These are phyloP conservation scores for Erinaceus europaeus DNA, from an alignment of 2,113 vertebrate genomes.

Conservation along the genomic window DNA sequence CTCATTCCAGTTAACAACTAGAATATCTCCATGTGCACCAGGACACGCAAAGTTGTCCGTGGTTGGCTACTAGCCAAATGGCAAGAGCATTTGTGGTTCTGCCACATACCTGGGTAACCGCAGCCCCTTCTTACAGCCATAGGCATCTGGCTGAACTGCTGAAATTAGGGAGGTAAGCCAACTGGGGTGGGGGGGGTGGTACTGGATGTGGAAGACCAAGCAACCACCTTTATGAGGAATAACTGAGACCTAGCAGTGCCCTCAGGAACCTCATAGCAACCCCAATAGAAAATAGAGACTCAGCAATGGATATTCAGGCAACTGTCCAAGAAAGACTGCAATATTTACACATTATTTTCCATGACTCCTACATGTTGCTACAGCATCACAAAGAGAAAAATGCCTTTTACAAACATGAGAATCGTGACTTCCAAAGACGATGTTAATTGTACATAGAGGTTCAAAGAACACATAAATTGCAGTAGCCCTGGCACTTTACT, in stretches of 20 bases:
- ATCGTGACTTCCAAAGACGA: conserved; percentile 52
- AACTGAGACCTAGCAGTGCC: not conserved
- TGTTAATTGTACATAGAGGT: conserved; percentile 49
- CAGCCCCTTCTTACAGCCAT: conserved; percentile 4
- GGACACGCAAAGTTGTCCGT: not conserved
- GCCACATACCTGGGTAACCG: not conserved
- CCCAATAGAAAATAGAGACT: conserved; percentile 12
- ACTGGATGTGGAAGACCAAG: not conserved
- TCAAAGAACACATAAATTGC: conserved; percentile 56
- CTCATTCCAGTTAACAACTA: conserved; percentile 27
- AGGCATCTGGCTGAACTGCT: not conserved
- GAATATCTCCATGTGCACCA: not conserved
- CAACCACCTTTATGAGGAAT: conserved; percentile 11
- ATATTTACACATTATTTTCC: conserved; percentile 39
- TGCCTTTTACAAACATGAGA: conserved; percentile 62
- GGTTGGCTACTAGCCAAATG: too few relatives aligned
- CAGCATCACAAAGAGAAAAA: conserved; percentile 47
- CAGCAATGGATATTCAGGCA: conserved; percentile 38
- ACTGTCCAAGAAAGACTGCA: conserved; percentile 43
- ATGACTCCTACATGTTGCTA: conserved; percentile 54
- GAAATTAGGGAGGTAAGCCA: not conserved
- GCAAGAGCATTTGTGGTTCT: not conserved
- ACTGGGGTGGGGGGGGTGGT: not conserved
- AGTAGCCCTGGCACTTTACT: not conserved
- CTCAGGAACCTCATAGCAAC: not conserved